Conservation (phyloP, 37 sponge, comb jelly and placozoan species). For the Hexactinellida sp. region DNA sequence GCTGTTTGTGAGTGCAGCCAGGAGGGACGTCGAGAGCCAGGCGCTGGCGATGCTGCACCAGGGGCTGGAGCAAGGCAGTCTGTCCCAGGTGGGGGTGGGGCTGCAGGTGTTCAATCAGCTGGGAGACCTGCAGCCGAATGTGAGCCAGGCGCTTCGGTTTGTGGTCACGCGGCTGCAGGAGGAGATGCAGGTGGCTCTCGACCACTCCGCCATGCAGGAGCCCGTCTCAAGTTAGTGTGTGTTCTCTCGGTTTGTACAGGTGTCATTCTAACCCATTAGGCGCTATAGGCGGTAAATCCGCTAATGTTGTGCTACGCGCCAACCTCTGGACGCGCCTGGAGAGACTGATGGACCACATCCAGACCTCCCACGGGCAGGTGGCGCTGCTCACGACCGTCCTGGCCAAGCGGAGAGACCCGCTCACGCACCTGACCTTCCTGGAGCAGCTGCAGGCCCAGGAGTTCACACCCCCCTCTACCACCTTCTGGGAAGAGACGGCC, state of each 20-base stretch:
- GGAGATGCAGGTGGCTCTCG: conserved; percentile 51
- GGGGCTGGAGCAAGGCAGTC: conserved; percentile 73
- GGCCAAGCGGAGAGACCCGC: conserved; percentile 71
- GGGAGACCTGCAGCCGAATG: conserved; percentile 43
- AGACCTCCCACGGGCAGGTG: conserved; percentile 51
- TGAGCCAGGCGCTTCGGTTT: conserved; percentile 30
- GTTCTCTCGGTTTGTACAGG: not conserved
- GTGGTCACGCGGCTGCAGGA: conserved; percentile 41
- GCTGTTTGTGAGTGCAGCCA: conserved; percentile 50
- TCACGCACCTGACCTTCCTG: conserved; percentile 49
- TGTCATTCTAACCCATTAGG: not conserved
- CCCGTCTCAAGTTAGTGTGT: not conserved
- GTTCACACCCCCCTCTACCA: not conserved
- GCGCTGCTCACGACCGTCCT: conserved; percentile 54
- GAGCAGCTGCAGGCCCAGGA: conserved; percentile 20
- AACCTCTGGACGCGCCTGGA: conserved; percentile 83
- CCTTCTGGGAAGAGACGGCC: not conserved
- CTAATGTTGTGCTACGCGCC: conserved; percentile 70
- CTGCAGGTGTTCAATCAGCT: conserved; percentile 89
- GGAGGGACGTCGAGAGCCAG: conserved; percentile 73
- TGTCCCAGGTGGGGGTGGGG: conserved; percentile 72
- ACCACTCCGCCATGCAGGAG: conserved; percentile 40
- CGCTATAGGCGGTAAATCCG: not conserved
- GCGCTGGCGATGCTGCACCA: conserved; percentile 73
- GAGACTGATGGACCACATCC: conserved; percentile 45